Conservation (phyloP, 2,888 invertebrate species). For the Aspidapion aeneum region DNA sequence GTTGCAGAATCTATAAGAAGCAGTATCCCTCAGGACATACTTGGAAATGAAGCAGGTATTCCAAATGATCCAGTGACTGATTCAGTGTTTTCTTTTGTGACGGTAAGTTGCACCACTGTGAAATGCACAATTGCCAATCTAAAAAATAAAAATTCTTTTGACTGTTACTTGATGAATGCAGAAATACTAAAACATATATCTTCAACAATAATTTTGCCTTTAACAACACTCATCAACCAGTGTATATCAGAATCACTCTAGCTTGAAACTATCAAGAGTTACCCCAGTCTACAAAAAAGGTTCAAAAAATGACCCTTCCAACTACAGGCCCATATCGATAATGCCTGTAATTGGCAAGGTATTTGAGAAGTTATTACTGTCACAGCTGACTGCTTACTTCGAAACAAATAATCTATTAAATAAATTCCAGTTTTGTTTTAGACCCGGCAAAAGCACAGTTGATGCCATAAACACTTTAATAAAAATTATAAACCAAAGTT, state of each 20-base stretch:
- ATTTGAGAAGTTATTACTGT: slow-evolving; percentile 11
- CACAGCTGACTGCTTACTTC: background rate
- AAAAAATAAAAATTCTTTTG: slow-evolving; percentile 13
- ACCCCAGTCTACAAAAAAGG: background rate
- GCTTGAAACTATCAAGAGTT: background rate
- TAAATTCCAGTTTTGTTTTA: background rate
- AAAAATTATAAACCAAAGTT: no score
- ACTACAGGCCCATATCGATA: slow-evolving; percentile 15
- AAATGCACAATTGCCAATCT: background rate
- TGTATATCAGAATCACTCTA: background rate
- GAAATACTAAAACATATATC: slow-evolving; percentile 1
- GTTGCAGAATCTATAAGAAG: slow-evolving; percentile 2
- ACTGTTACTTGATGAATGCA: background rate
- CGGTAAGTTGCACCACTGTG: background rate
- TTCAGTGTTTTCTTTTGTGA: background rate
- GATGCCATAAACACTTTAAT: background rate
- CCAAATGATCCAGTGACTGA: background rate
- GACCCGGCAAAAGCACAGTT: background rate
- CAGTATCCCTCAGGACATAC: background rate
- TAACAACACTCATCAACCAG: background rate
- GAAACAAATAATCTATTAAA: background rate
- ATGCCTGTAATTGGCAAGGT: slow-evolving; percentile 13
- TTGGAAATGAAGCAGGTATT: background rate
- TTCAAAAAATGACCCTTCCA: background rate
- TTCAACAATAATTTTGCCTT: background rate